phyloP scores from a whole-genome alignment of 2,888 invertebrate genomes.

The Hemistola chrysoprasaria region DNA sequence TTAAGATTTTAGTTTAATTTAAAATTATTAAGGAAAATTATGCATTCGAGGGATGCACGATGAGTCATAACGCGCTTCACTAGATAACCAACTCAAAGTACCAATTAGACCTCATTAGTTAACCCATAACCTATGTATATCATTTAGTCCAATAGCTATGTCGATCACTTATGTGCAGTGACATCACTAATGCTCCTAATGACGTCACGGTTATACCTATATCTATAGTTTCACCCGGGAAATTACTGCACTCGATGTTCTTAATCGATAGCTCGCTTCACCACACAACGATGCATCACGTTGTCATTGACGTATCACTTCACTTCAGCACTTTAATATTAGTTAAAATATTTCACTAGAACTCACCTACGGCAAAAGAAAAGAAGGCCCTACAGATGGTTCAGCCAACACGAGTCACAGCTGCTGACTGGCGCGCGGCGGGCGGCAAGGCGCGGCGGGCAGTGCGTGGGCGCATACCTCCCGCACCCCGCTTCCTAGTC shows the following conservation, averaged over 20 bases:
- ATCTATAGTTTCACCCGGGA: constrained; percentile 1
- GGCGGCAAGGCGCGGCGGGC: constrained; percentile 77
- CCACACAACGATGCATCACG: constrained; percentile 37
- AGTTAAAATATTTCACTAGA: constrained; percentile 49
- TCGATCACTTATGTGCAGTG: constrained; percentile 7
- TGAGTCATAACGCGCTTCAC: too few relatives aligned
- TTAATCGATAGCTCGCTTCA: not conserved
- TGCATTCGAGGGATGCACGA: too few relatives aligned
- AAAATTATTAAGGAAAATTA: too few relatives aligned
- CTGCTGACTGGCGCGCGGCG: constrained; percentile 77
- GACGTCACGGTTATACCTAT: constrained; percentile 20
- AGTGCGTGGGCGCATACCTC: constrained; percentile 64
- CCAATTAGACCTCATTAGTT: too few relatives aligned
- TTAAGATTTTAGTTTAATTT: too few relatives aligned
- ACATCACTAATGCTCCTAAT: constrained; percentile 14
- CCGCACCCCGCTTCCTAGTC: constrained; percentile 41
- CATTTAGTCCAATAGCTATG: constrained; percentile 10
- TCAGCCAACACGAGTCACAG: constrained; percentile 84
- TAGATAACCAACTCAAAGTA: too few relatives aligned
- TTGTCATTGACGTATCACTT: constrained; percentile 58
- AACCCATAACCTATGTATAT: not conserved
- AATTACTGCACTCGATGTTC: constrained; percentile 5
- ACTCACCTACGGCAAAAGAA: constrained; percentile 78
- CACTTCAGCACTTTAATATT: constrained; percentile 53
- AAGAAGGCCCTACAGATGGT: constrained; percentile 82